A percentile compares a stretch with the other conserved stretches of the same genome.
Conservation (phyloP, 2,888 invertebrate genomes). For the Orchestes rusci region DNA sequence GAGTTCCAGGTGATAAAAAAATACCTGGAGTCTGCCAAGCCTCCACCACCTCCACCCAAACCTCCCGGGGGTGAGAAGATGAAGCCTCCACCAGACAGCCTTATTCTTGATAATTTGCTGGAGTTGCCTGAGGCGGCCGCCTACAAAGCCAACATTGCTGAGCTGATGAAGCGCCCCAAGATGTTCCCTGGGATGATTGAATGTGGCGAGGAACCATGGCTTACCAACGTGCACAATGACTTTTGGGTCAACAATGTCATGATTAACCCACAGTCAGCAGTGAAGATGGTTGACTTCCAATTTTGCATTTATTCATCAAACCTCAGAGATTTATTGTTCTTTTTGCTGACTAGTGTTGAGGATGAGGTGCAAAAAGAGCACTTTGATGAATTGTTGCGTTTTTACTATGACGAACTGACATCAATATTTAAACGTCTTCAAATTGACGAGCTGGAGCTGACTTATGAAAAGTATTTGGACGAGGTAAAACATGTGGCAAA, state of each 20-base stretch:
- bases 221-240: slow-evolving; percentile 11
- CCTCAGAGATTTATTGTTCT: slow-evolving; percentile 13
- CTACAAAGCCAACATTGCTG: background rate
- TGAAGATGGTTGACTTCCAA: slow-evolving; percentile 17
- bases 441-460: slow-evolving; percentile 1
- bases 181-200: background rate
- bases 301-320: slow-evolving; percentile 7
- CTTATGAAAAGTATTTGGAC: slow-evolving; percentile 7
- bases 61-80: background rate
- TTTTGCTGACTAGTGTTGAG: slow-evolving; percentile 13
- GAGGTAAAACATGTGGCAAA: slow-evolving; percentile 1
- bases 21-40: slow-evolving; percentile 2
- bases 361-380: slow-evolving; percentile 4
- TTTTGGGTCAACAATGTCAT: slow-evolving; percentile 18
- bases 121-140: slow-evolving; percentile 1
- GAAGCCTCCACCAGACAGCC: background rate
- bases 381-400: slow-evolving; percentile 14
- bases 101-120: background rate
- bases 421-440: background rate
- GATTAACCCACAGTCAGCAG: slow-evolving; percentile 1
- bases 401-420: slow-evolving; percentile 5
- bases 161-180: background rate
- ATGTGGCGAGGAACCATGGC: slow-evolving; percentile 7
- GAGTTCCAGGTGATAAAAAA: slow-evolving; percentile 3
- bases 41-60: background rate